phyloP scores from a whole-genome alignment of 2,888 invertebrate genomes.

The Spialia ferax region DNA sequence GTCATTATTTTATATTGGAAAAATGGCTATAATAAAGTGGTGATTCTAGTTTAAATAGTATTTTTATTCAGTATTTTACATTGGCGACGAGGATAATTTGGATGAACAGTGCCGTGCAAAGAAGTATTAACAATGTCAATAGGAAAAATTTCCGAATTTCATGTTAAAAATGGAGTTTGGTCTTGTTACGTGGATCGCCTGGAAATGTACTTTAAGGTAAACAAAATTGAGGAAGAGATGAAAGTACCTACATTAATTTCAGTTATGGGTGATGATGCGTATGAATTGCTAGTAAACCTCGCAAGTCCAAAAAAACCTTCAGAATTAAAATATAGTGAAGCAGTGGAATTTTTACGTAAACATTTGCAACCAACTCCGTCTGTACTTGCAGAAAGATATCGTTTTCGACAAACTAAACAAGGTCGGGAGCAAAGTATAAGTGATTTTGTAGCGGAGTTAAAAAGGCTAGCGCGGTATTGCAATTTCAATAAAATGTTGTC shows the following conservation, averaged over 20 bases:
- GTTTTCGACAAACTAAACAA: not conserved
- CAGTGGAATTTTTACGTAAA: not conserved
- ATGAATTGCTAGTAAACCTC: not conserved
- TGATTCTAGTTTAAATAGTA: too few relatives aligned
- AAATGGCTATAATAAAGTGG: too few relatives aligned
- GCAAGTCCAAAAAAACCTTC: not conserved
- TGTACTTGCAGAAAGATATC: not conserved
- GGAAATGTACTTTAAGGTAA: slow-evolving; percentile 1
- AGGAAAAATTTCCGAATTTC: not conserved
- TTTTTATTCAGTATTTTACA: not conserved
- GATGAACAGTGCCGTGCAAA: not conserved
- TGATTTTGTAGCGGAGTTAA: not conserved
- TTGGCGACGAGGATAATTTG: not conserved
- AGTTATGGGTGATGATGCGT: not conserved
- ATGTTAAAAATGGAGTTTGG: not conserved
- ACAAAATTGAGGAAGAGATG: not conserved
- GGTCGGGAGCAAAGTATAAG: not conserved
- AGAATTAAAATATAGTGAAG: not conserved
- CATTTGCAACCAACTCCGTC: not conserved
- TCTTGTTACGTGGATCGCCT: not conserved
- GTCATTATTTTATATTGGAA: too few relatives aligned
- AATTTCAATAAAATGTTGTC: too few relatives aligned
- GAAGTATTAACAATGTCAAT: not conserved
- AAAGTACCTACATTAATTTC: slow-evolving; percentile 1
- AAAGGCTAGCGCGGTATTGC: not conserved